phyloP scores from a whole-genome alignment of 2,113 vertebrate genomes.

The Colaptes auratus region DNA sequence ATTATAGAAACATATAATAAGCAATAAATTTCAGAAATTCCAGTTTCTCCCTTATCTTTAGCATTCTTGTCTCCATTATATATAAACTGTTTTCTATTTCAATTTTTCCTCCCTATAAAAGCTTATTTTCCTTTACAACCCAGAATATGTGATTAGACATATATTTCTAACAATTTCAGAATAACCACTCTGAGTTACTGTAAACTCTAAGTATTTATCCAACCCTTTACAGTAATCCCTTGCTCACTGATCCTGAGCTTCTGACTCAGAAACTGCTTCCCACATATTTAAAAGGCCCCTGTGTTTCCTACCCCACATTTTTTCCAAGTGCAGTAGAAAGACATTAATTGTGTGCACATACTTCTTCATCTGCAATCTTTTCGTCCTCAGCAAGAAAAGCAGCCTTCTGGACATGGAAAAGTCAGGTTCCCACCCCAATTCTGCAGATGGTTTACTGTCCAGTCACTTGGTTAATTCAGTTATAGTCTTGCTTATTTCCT shows the following conservation, averaged over 20 bases:
- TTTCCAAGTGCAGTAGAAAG: not conserved
- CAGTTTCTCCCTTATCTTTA: not conserved
- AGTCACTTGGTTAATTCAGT: constrained; percentile 2
- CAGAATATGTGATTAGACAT: not conserved
- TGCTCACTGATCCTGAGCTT: not conserved
- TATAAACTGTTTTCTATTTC: not conserved
- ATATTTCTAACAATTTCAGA: not conserved
- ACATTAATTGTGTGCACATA: not conserved
- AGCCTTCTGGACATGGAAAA: not conserved
- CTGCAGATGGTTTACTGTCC: not conserved
- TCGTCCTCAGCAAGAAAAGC: not conserved
- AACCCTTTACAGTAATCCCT: not conserved
- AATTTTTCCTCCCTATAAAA: not conserved
- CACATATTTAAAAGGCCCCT: not conserved
- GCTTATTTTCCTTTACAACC: not conserved
- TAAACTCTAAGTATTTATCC: not conserved
- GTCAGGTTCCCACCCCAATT: not conserved
- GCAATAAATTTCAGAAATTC: not conserved
- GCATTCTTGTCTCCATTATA: not conserved
- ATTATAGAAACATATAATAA: not conserved
- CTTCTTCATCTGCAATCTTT: not conserved
- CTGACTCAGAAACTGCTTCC: not conserved
- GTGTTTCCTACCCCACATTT: not conserved
- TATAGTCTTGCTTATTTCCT: constrained; percentile 9
- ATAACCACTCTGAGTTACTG: not conserved